Evolutionary conservation across 2,113 vertebrate species (phyloP).

Genomic region (Gila orcuttii): DNA sequence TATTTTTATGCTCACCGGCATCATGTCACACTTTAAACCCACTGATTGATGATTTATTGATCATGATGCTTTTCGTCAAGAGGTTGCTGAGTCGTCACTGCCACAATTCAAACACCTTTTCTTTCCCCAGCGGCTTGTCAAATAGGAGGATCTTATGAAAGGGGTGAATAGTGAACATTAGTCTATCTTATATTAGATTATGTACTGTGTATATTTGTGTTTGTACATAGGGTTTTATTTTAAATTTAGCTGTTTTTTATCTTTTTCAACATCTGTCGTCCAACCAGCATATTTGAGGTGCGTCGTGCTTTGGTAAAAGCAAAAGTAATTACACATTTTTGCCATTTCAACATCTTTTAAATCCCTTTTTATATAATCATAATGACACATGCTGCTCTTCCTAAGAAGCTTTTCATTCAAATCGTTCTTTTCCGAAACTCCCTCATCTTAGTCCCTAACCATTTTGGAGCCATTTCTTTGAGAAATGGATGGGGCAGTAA

Average conservation of each 20-base stretch:
- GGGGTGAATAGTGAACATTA: constrained; percentile 42
- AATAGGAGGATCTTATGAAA: constrained; percentile 58
- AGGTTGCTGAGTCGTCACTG: constrained; percentile 75
- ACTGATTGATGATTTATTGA: constrained; percentile 79
- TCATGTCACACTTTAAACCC: constrained; percentile 69
- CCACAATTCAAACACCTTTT: constrained; percentile 65
- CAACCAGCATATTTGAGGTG: neutral
- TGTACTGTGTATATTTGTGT: neutral
- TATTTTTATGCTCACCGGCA: constrained; percentile 73
- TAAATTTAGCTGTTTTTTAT: neutral
- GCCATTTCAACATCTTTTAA: constrained; percentile 33
- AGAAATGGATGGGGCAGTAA: constrained; percentile 55
- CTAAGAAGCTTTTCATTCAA: constrained; percentile 33
- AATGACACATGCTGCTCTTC: constrained; percentile 19
- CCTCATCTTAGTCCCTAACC: constrained; percentile 38
- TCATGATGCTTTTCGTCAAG: constrained; percentile 65
- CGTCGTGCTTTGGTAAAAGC: constrained; percentile 35
- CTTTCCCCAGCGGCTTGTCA: constrained; percentile 71
- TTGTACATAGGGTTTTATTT: neutral
- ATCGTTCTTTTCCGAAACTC: constrained; percentile 30
- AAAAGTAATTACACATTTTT: constrained; percentile 38
- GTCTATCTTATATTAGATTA: constrained; percentile 61
- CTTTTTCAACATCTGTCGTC: constrained; percentile 21
- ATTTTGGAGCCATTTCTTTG: constrained; percentile 61
- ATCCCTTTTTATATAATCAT: constrained; percentile 15